phyloP scores from a whole-genome alignment of 2,888 invertebrate species.

The Sympetrum striolatum region DNA sequence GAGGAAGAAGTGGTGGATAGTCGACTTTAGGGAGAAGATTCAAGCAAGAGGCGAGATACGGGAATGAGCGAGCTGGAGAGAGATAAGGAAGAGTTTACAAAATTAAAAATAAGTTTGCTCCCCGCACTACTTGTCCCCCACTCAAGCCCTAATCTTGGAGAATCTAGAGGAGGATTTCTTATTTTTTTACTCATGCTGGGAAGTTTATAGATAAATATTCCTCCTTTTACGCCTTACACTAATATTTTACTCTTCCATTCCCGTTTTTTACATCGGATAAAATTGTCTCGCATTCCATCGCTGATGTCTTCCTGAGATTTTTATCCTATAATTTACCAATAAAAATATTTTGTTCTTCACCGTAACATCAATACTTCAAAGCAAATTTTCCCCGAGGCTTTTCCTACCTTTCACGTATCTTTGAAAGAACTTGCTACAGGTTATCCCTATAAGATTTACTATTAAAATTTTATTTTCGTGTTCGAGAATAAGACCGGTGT shows the following conservation, averaged over 20 bases:
- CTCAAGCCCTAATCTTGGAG: background rate
- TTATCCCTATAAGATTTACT: no score
- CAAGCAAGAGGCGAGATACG: background rate
- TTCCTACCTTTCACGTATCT: no score
- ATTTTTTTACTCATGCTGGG: background rate
- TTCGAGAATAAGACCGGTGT: no score
- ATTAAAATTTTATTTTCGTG: no score
- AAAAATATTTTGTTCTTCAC: no score
- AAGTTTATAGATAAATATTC: constrained; percentile 5
- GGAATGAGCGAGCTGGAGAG: background rate
- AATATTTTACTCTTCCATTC: background rate
- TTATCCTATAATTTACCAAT: no score
- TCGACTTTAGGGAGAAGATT: background rate
- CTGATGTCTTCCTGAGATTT: no score
- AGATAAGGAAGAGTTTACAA: constrained; percentile 31
- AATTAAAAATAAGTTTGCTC: background rate
- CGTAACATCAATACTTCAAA: no score
- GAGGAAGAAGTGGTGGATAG: background rate
- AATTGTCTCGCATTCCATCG: no score
- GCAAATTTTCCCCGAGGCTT: no score
- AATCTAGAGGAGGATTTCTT: background rate
- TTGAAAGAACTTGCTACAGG: no score
- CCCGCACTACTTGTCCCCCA: background rate
- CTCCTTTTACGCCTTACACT: background rate
- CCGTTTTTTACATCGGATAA: no score